Percentiles rank a stretch among this genome's conserved stretches.
Conservation (phyloP, 2,113 vertebrate species). For the Gasterosteus aculeatus region DNA sequence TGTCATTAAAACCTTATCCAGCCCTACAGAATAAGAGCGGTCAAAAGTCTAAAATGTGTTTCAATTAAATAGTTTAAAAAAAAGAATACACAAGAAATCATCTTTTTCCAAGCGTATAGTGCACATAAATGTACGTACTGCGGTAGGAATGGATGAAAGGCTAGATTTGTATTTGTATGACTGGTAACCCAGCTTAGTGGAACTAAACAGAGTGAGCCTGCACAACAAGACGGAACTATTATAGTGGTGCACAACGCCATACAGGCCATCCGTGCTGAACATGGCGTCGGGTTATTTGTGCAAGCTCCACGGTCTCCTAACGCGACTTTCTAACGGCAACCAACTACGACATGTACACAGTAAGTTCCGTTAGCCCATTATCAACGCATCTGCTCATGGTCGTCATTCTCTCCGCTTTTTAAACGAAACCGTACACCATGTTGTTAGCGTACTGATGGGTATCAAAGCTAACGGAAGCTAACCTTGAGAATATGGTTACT, state of each 20-base stretch:
- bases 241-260: background rate
- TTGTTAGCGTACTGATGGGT: background rate
- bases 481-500: constrained; percentile 45
- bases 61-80: background rate
- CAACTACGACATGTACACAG: constrained; percentile 32
- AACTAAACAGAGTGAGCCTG: constrained; percentile 1
- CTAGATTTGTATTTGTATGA: background rate
- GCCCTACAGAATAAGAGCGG: background rate
- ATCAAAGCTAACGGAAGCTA: constrained; percentile 45
- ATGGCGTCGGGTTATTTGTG: constrained; percentile 74
- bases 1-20: background rate
- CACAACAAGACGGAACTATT: constrained; percentile 40
- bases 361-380: constrained; percentile 14
- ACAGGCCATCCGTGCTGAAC: constrained; percentile 18
- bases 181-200: background rate
- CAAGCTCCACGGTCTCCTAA: constrained; percentile 45
- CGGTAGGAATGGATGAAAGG: background rate
- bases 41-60: background rate
- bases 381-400: accelerated
- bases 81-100: background rate
- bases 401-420: background rate
- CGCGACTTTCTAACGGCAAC: constrained; percentile 2
- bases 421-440: no score
- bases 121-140: no score
- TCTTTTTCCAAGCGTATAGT: background rate